Conservation (phyloP, 2,113 vertebrate genomes). For the Rhabdomys dilectus region DNA sequence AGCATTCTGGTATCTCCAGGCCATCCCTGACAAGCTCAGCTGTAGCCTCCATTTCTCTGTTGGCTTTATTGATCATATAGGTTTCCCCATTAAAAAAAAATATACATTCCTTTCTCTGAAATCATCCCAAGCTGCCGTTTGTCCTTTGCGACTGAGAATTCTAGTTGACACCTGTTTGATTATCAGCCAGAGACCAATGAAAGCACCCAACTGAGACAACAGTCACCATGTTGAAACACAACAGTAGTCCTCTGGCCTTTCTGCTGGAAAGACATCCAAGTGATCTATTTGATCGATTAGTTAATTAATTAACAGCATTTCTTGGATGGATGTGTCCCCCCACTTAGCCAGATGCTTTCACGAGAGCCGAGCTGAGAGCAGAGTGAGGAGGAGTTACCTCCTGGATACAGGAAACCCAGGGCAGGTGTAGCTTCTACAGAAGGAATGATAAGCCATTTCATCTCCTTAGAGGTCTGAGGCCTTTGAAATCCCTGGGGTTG, state of each 20-base stretch:
- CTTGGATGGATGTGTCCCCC: not conserved
- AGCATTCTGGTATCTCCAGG: not conserved
- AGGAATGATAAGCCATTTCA: not conserved
- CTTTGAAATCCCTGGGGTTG: not conserved
- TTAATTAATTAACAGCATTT: not conserved
- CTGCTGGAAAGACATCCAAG: not conserved
- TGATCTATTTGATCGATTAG: not conserved
- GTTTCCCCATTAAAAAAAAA: not conserved
- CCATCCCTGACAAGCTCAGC: not conserved
- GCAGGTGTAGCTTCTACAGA: not conserved
- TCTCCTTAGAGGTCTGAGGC: not conserved
- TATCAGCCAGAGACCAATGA: not conserved
- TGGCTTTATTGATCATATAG: not conserved
- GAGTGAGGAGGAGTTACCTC: not conserved
- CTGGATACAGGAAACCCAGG: not conserved
- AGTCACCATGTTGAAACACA: not conserved
- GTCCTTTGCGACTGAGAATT: not conserved
- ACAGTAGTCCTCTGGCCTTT: not conserved
- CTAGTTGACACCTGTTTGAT: not conserved
- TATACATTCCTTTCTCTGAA: conserved; percentile 42
- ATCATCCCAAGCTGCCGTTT: not conserved
- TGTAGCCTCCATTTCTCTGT: not conserved
- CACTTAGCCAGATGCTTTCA: too few species aligned
- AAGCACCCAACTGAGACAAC: not conserved
- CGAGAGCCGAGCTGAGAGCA: not conserved